These are phyloP conservation scores for Cossypha niveicapilla DNA, from an alignment of 2,797 vertebrate species.

Conservation along the genomic window DNA sequence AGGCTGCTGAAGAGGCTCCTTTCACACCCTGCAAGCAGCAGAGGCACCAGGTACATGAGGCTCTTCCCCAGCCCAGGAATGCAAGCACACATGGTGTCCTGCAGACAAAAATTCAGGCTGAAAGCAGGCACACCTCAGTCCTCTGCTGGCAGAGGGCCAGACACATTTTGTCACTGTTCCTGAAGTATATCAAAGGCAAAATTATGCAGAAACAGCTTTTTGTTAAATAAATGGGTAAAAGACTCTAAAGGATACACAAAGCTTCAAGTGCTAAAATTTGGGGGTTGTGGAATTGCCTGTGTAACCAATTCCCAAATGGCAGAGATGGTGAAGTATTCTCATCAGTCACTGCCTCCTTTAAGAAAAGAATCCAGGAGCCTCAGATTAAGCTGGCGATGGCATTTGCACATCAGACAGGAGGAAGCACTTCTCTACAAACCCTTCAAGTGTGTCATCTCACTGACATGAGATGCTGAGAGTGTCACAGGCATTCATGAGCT, in stretches of 20 bases:
- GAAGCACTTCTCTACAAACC: background rate
- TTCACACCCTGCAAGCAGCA: background rate
- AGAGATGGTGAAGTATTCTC: background rate
- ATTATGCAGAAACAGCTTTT: background rate
- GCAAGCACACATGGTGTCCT: background rate
- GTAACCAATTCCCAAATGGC: accelerated
- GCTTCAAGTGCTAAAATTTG: background rate
- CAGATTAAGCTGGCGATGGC: background rate
- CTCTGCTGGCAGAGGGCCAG: background rate
- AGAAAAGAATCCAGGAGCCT: background rate
- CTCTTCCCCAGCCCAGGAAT: background rate
- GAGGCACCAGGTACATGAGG: accelerated
- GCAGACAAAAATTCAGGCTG: background rate
- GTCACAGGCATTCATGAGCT: background rate
- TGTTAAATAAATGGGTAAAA: background rate
- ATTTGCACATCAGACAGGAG: background rate
- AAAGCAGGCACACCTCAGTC: background rate
- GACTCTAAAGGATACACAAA: background rate
- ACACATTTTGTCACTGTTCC: background rate
- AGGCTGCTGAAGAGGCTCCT: background rate
- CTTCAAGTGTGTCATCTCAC: background rate
- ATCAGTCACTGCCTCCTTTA: background rate
- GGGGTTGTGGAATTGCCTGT: accelerated
- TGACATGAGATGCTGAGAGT: background rate
- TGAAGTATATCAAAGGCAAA: background rate